Conservation (phyloP, 2,888 invertebrate species). For the Troides oblongomaculatus region DNA sequence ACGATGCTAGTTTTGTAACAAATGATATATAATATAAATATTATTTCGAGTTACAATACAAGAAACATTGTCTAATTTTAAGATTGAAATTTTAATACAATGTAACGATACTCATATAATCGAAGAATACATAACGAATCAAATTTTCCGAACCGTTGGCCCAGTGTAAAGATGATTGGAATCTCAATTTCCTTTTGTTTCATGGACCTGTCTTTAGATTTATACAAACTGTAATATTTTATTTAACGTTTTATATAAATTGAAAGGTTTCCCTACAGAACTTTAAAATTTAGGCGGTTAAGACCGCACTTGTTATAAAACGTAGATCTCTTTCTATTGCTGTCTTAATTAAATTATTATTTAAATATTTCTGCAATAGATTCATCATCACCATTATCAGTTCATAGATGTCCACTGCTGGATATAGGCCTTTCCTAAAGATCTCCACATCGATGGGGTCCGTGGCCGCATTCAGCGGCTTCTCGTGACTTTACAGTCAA, state of each 20-base stretch:
- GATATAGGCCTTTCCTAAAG: no score
- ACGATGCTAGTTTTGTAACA: background rate
- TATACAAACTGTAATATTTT: constrained; percentile 9
- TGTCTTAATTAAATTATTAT: background rate
- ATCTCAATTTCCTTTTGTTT: constrained; percentile 22
- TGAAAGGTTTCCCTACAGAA: background rate
- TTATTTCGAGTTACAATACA: background rate
- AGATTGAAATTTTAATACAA: background rate
- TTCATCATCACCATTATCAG: no score
- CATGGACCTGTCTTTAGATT: constrained; percentile 18
- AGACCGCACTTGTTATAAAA: background rate
- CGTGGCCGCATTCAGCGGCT: no score
- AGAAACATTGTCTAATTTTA: background rate
- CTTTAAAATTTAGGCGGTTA: background rate
- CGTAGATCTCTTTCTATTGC: background rate
- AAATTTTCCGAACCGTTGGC: constrained; percentile 24
- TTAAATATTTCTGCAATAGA: background rate
- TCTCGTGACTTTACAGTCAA: no score
- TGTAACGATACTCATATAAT: background rate
- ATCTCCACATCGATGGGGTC: no score
- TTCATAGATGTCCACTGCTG: no score
- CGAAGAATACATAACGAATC: constrained; percentile 24
- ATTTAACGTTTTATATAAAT: constrained; percentile 3
- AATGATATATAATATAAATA: background rate
- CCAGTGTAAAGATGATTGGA: constrained; percentile 25